Evolutionary conservation across 2,113 vertebrate species (phyloP).

Genomic region (Larimichthys crocea): DNA sequence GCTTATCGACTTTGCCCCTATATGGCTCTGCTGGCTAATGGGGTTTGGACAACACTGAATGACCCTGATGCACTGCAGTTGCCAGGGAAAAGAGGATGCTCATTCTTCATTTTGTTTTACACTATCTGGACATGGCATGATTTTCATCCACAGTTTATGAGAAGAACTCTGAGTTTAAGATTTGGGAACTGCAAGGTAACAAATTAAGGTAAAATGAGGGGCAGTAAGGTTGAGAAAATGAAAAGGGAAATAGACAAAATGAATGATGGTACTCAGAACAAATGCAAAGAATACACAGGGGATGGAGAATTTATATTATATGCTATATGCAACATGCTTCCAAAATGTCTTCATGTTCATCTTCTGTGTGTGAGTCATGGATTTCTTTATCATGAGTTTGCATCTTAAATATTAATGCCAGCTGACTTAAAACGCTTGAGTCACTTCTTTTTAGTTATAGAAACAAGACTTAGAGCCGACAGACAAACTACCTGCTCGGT

Average conservation of each 20-base stretch:
- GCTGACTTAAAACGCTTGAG: not conserved
- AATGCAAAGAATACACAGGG: not conserved
- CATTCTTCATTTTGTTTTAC: conserved; percentile 45
- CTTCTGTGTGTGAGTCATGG: not conserved
- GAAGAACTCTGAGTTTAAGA: not conserved
- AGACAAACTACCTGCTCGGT: not conserved
- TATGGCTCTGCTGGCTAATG: conserved; percentile 57
- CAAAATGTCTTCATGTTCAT: not conserved
- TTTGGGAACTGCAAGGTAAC: not conserved
- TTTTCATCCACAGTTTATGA: conserved; percentile 26
- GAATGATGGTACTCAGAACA: not conserved
- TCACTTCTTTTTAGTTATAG: not conserved
- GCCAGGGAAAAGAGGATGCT: conserved; percentile 33
- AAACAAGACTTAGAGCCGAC: not conserved
- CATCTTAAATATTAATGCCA: not conserved
- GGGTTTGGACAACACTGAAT: conserved; percentile 46
- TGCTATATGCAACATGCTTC: not conserved
- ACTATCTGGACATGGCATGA: conserved; percentile 16
- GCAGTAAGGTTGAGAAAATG: not conserved
- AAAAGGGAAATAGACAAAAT: not conserved
- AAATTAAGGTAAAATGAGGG: not conserved
- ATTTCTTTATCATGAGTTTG: not conserved
- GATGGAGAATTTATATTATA: not conserved
- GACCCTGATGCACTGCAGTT: conserved; percentile 40
- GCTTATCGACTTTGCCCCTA: conserved; percentile 59